Percentiles rank a stretch among this genome's conserved stretches.
Conservation (phyloP, 2,113 vertebrate genomes). For the Laterallus jamaicensis region DNA sequence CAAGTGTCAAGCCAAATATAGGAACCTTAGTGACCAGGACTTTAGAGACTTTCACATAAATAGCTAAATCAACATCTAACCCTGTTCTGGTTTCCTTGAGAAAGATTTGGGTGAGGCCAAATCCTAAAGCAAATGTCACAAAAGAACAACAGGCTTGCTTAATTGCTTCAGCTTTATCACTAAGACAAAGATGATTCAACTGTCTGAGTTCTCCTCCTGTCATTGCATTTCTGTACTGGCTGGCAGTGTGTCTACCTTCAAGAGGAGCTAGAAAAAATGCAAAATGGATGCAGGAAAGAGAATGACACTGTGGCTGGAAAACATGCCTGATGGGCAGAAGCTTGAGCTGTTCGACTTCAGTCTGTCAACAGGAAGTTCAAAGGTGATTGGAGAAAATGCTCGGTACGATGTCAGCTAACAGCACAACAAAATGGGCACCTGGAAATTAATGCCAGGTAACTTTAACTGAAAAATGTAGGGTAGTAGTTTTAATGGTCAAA, state of each 20-base stretch:
- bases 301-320: not conserved
- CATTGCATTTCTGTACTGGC: not conserved
- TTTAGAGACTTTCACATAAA: not conserved
- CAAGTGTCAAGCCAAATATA: not conserved
- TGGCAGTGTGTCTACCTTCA: rapidly evolving
- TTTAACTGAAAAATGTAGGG: not conserved
- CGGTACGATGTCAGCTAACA: not conserved
- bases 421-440: not conserved
- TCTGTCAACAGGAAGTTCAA: slow-evolving; percentile 1
- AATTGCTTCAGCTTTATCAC: not conserved
- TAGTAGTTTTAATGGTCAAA: not conserved
- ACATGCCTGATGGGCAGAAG: not conserved
- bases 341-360: not conserved
- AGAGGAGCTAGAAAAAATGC: not conserved
- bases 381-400: not conserved
- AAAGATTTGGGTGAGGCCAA: not conserved
- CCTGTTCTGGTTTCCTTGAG: not conserved
- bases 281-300: not conserved
- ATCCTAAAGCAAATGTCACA: not conserved
- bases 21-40: not conserved
- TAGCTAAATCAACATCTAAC: not conserved
- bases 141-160: not conserved
- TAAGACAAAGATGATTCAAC: not conserved
- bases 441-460: not conserved
- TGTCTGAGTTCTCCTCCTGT: not conserved